Evolutionary conservation across 2,113 vertebrate species (phyloP).

Genomic region (Dipodomys ordii): DNA sequence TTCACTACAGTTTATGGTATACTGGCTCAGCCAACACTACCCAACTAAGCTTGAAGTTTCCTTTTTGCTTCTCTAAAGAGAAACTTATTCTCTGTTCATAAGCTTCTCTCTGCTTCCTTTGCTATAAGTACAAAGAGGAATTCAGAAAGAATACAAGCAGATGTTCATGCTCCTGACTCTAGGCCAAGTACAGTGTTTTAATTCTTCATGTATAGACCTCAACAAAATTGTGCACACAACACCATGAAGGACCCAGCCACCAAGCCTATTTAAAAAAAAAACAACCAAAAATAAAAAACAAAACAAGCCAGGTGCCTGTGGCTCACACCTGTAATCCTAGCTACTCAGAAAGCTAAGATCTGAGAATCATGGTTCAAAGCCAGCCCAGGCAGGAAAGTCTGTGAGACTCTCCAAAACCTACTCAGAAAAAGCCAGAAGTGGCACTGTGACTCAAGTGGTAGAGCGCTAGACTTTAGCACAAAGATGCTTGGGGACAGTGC

Average conservation of each 20-base stretch:
- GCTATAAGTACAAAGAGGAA: neutral
- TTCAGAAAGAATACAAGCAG: neutral
- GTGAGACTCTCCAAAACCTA: no score
- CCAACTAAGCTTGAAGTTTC: neutral
- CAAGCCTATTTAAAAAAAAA: neutral
- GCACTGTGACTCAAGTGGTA: no score
- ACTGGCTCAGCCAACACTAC: neutral
- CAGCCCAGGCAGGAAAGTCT: no score
- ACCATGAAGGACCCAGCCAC: slow-evolving; percentile 11
- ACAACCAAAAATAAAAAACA: neutral
- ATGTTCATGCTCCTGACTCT: neutral
- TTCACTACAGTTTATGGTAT: neutral
- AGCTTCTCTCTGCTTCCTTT: slow-evolving; percentile 12
- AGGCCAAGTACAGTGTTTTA: neutral
- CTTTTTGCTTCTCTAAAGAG: neutral
- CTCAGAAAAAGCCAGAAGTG: no score
- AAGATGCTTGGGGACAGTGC: no score
- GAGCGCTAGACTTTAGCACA: no score
- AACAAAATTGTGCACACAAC: neutral
- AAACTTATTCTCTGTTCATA: neutral
- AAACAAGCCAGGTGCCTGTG: neutral
- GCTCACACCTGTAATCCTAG: no score
- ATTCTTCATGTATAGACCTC: neutral
- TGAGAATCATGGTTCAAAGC: no score
- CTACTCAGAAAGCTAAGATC: no score